Conservation (phyloP, 1,140 invertebrate genomes). For the Meteorus sp. region DNA sequence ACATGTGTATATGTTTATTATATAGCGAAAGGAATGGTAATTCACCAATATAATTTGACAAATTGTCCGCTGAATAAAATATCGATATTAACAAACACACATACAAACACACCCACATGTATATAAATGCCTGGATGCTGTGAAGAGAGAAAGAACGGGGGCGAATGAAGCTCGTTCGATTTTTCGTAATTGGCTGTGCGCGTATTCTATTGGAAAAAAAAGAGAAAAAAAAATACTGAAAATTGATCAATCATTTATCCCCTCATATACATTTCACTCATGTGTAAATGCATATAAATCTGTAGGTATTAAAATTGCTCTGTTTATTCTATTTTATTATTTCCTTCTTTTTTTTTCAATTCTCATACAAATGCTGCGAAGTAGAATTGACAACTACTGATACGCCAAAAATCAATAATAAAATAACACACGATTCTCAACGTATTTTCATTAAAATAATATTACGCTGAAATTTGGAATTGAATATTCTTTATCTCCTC, state of each 20-base stretch:
- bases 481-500: no score
- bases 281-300: background rate
- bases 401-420: no score
- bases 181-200: conserved; percentile 25
- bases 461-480: no score
- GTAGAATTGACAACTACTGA: no score
- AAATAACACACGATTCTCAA: no score
- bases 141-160: conserved; percentile 17
- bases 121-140: conserved; percentile 1
- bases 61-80: conserved; percentile 22
- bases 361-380: no score
- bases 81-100: no score
- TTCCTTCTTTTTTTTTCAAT: no score
- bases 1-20: background rate
- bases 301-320: background rate
- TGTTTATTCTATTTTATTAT: no score
- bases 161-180: conserved; percentile 21
- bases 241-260: conserved; percentile 18
- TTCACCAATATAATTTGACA: conserved; percentile 24
- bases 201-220: conserved; percentile 17
- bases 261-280: background rate
- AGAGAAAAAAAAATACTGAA: no score
- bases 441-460: no score
- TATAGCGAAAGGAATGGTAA: background rate
- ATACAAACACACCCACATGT: no score